Evolutionary conservation across 1,140 invertebrate species (phyloP), one percentile per base, ranked within the genome.

Genomic region (Nephila pilipes): DNA sequence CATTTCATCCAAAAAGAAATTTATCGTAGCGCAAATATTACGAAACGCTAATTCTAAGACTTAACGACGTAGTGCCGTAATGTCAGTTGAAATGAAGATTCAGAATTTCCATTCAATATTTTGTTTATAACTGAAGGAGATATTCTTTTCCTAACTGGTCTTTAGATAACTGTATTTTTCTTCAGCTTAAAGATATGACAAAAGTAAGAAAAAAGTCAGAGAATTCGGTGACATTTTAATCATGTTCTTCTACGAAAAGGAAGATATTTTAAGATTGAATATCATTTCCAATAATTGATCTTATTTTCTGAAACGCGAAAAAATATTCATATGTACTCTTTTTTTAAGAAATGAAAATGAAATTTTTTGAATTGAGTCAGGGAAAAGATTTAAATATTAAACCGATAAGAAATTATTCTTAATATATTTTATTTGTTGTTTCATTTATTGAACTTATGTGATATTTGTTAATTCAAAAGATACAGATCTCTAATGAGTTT

Each of bases 1-100:
- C 46, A 38, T 83, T 38, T 89, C 32, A n/a, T 79, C 46, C 6
- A 20, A 38, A 83, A 83, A 83, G 36, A 46, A 81, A 32, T 83
- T 90, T 83, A 81, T 79, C 81, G 75, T 83, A 63, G 79, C 57
- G 57, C 75, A 90, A 83, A 90, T 90, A 57, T 81, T 90, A 81
- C 83, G 89, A 90, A 90, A 90, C 32, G 89, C 32, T 80, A 90
- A 90, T 89, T 89, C 87, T 57, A 20, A 32, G 69, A n/a, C 69
- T 89, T 89, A 79, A 89, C 65, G 65, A 89, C 69, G 36, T 55
- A 55, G 38, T n/a, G 79, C n/a, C n/a, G 87, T 36, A 87, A 89
- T 46, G 69, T 89, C 87, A 57, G 22, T 89, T 46, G 69, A 79
- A 80, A 79, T 79, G 87, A 55, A 65, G 55, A 79, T 57, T 75